Evolutionary conservation across 2,113 vertebrate species (phyloP).

Genomic region (Pardalotus punctatus): DNA sequence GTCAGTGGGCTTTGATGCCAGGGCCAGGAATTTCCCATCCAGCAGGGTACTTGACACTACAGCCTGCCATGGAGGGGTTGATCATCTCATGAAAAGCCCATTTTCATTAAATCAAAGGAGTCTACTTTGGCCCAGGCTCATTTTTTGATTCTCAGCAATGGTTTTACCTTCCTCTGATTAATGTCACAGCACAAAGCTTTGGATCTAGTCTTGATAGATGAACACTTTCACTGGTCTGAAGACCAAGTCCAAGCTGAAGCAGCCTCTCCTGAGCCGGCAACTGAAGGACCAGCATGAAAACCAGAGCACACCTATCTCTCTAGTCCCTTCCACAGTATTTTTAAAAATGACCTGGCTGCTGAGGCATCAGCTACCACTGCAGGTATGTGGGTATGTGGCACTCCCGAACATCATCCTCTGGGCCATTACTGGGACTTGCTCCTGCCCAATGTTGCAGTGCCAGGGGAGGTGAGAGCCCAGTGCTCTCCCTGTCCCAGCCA

Average conservation of each 20-base stretch:
- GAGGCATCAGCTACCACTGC: background rate
- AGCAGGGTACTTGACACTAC: rapidly evolving
- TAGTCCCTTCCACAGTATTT: background rate
- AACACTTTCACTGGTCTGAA: background rate
- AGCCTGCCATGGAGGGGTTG: background rate
- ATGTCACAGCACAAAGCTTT: background rate
- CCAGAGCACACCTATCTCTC: background rate
- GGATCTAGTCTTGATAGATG: background rate
- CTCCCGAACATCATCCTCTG: background rate
- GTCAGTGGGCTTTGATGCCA: background rate
- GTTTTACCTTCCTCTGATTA: background rate
- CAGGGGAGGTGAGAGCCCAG: rapidly evolving
- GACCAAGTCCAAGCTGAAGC: background rate
- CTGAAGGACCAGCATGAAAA: background rate
- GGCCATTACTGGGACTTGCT: background rate
- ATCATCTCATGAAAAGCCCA: background rate
- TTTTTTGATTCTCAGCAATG: background rate
- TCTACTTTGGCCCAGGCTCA: background rate
- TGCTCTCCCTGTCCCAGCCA: background rate
- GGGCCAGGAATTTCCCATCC: background rate
- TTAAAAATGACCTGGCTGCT: background rate
- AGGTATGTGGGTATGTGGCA: background rate
- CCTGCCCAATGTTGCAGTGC: background rate
- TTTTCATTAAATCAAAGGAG: background rate
- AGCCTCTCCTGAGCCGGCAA: background rate